phyloP scores from a whole-genome alignment of 1,140 invertebrate species.

The Hypsibius dujardini region DNA sequence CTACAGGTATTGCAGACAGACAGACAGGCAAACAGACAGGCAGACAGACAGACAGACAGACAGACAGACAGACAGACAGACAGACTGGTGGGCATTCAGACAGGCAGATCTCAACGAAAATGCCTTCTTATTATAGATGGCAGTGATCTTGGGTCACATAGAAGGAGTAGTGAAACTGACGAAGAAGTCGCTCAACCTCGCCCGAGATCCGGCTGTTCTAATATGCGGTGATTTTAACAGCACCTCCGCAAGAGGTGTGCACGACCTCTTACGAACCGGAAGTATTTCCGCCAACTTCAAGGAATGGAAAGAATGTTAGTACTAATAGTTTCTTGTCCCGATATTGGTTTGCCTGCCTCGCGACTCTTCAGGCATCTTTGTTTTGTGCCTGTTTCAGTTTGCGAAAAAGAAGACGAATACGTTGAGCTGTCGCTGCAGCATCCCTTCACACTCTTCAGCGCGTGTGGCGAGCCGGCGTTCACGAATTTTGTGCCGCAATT shows the following conservation, averaged over 20 bases:
- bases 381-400: conserved; percentile 31
- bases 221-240: conserved; percentile 37
- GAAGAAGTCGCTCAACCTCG: neutral
- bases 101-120: no score
- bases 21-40: no score
- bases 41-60: no score
- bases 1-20: no score
- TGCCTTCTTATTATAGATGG: conserved; percentile 16
- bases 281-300: conserved; percentile 27
- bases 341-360: neutral
- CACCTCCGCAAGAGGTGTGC: conserved; percentile 26
- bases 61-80: no score
- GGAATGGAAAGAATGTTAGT: conserved; percentile 27
- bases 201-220: conserved; percentile 24
- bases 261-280: conserved; percentile 28
- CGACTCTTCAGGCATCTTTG: conserved; percentile 18
- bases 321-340: conserved; percentile 9
- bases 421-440: conserved; percentile 55
- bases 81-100: no score
- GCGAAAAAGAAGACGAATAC: conserved; percentile 25
- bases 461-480: conserved; percentile 40
- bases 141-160: neutral
- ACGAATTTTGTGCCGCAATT: conserved; percentile 71
- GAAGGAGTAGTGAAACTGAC: neutral
- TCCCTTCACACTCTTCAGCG: conserved; percentile 37